Percentiles rank a stretch among this genome's conserved stretches.
Conservation (phyloP, 2,113 vertebrate genomes). For the Lathamus discolor region DNA sequence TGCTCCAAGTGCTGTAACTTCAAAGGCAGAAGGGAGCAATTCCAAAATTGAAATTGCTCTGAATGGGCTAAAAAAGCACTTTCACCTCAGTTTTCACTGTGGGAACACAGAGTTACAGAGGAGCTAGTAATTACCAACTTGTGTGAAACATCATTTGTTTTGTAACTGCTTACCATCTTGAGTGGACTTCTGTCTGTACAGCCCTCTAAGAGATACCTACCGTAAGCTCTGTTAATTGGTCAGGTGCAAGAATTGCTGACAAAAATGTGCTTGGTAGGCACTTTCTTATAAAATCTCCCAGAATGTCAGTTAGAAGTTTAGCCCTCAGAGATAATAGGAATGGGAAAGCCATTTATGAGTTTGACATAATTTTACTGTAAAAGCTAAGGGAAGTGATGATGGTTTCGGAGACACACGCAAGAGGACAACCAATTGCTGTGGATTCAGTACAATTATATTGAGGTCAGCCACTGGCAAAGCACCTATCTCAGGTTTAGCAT, state of each 20-base stretch:
- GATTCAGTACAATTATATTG: neutral
- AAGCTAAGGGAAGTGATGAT: neutral
- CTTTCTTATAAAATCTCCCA: neutral
- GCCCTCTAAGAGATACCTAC: neutral
- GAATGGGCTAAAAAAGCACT: neutral
- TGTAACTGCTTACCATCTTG: neutral
- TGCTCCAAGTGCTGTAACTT: accelerated
- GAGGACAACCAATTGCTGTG: neutral
- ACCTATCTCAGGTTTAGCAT: neutral
- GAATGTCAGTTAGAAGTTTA: neutral
- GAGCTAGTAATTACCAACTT: neutral
- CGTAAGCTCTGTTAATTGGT: neutral
- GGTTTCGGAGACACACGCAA: neutral
- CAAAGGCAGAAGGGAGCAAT: neutral
- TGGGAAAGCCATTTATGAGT: constrained; percentile 4
- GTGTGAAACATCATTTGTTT: neutral
- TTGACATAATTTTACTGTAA: constrained; percentile 14
- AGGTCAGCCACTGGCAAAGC: neutral
- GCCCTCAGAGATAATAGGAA: neutral
- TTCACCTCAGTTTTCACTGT: neutral
- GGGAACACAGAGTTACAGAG: neutral
- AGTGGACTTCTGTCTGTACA: neutral
- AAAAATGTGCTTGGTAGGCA: neutral
- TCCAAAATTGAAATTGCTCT: neutral
- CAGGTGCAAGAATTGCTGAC: neutral